phyloP scores from a whole-genome alignment of 2,888 invertebrate species.

The Plusia festucae region DNA sequence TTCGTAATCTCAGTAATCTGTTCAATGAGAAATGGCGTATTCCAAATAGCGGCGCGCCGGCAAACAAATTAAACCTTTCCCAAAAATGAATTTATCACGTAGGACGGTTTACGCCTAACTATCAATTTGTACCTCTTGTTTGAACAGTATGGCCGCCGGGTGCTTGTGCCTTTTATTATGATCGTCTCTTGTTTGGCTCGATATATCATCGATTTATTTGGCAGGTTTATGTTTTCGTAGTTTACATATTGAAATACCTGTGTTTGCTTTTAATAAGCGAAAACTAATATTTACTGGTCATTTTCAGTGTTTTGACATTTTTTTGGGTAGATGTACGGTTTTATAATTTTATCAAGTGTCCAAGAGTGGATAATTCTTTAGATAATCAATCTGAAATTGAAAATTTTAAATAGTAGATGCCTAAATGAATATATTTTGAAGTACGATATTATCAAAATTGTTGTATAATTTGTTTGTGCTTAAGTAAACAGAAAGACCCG shows the following conservation, averaged over 20 bases:
- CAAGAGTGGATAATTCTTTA: no score
- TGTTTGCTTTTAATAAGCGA: background rate
- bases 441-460: no score
- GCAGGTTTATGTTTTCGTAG: constrained; percentile 40
- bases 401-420: no score
- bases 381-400: no score
- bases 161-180: constrained; percentile 52
- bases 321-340: no score
- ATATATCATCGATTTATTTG: constrained; percentile 49
- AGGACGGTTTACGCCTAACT: constrained; percentile 67
- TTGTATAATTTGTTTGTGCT: no score
- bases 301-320: no score
- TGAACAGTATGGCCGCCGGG: constrained; percentile 52
- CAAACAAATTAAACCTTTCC: constrained; percentile 87
- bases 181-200: constrained; percentile 48
- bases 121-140: constrained; percentile 71
- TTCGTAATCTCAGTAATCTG: constrained; percentile 88
- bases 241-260: constrained; percentile 11
- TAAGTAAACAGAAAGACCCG: no score
- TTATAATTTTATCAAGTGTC: no score
- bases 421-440: no score
- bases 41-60: constrained; percentile 77
- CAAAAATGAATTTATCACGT: constrained; percentile 89
- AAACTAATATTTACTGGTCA: no score
- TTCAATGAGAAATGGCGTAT: constrained; percentile 88